Evolutionary conservation across 2,797 vertebrate genomes (phyloP).

Genomic region (Leptatherina wallacei): DNA sequence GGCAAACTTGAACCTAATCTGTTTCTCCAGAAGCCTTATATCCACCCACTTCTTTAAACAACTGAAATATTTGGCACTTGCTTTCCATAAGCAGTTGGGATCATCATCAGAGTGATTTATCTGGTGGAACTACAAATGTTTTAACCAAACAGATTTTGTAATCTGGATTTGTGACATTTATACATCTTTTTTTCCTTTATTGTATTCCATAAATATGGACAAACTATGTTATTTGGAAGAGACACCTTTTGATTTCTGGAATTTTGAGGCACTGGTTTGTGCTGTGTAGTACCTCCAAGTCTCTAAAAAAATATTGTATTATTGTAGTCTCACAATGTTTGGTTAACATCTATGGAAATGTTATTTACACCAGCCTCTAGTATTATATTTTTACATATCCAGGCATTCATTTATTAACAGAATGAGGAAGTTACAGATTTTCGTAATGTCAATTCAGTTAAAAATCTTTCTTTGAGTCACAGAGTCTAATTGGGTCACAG

Average conservation of each 20-base stretch:
- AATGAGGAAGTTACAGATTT: too few relatives aligned
- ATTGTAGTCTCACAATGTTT: background rate
- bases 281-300: too few relatives aligned
- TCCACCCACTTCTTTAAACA: conserved; percentile 44
- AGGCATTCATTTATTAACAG: too few relatives aligned
- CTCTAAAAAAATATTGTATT: background rate
- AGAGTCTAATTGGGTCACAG: background rate
- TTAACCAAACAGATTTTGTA: background rate
- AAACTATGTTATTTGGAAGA: background rate
- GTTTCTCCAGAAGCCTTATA: conserved; percentile 16
- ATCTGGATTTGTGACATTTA: background rate
- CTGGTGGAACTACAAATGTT: background rate
- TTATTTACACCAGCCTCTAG: background rate
- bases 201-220: background rate
- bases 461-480: too few relatives aligned
- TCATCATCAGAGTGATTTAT: background rate
- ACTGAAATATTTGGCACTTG: conserved; percentile 2
- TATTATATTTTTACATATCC: too few relatives aligned
- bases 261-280: background rate
- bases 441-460: too few relatives aligned
- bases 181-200: background rate
- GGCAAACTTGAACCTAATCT: conserved; percentile 33
- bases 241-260: background rate
- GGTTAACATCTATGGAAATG: background rate
- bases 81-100: conserved; percentile 8